Evolutionary conservation across 2,888 invertebrate genomes (phyloP), one percentile per base, ranked within the genome.

Genomic region (Notodonta ziczac): DNA sequence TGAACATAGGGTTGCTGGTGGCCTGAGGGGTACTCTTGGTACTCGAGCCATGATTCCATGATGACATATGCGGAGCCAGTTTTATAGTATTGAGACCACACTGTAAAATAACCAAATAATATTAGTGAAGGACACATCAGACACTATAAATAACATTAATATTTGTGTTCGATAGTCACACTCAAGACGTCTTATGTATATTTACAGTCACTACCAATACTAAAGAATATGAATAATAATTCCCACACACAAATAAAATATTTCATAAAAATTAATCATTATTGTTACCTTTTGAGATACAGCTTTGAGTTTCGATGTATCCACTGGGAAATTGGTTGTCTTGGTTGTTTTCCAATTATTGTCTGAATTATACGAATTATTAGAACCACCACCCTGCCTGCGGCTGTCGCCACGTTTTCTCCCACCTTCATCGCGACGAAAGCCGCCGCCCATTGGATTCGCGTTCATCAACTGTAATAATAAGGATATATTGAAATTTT

Each of bases 351-450:
- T 89, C 90, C 88, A 92, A 58, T 76, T 86, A 75, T 79, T 88
- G 69, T 85, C 89, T 76, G 81, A 85, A 72, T 84, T 85, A 72
- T 84, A 85, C 4, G 82, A 62, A 71, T 86, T 76, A 51, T 77
- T 87, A 8, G 80, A 60, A 24, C 24, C 24, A 24, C 24, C 24
- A 58, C 80, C 81, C 60, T 88, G 89, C 39, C 91, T 81, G 39
- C 90, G 88, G n/a, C 84, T 80, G 10, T 91, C 91, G 9, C 90
- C 90, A 32, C 91, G 88, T 63, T 88, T 90, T 51, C 90, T 87
- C 50, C 86, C 86, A 35, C 95, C 94, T 48, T 96, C 96, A 62
- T 96, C 96, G 65, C 95, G 95, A 53, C 95, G 94, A 40, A 94
- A 94, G 32, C 85, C 84, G 3, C 86, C 53, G 4, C 86, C 84